phyloP scores from a whole-genome alignment of 2,797 vertebrate genomes.

The Furcifer pardalis region DNA sequence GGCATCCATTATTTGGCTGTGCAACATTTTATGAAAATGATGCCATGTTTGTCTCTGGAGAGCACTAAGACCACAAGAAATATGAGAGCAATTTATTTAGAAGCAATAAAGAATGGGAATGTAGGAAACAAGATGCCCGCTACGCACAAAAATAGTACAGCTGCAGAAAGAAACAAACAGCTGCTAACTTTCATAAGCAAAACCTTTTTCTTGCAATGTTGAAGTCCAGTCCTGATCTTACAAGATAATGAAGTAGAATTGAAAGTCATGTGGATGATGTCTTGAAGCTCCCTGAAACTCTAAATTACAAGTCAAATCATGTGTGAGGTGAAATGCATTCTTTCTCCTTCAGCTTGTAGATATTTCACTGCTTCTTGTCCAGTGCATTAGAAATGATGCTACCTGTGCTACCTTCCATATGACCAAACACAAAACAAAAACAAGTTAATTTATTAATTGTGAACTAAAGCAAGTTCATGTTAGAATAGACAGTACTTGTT shows the following conservation, averaged over 20 bases:
- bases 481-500: no score
- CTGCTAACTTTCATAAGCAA: not conserved
- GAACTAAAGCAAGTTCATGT: no score
- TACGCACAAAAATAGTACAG: not conserved
- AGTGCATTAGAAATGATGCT: no score
- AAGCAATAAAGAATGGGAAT: conserved; percentile 18
- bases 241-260: not conserved
- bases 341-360: no score
- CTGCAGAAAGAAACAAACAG: conserved; percentile 34
- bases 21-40: conserved; percentile 33
- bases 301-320: not conserved
- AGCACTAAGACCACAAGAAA: conserved; percentile 54
- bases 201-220: conserved; percentile 13
- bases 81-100: conserved; percentile 54
- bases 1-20: conserved; percentile 26
- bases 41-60: conserved; percentile 34
- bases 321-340: no score
- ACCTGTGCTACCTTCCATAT: no score
- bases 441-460: no score
- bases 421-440: no score
- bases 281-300: not conserved
- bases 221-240: not conserved
- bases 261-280: not conserved
- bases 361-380: no score
- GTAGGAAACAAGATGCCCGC: conserved; percentile 26